Percentiles rank a stretch among this genome's conserved stretches.
Conservation (phyloP, 2,797 vertebrate genomes). For the Acropternis orthonyx region DNA sequence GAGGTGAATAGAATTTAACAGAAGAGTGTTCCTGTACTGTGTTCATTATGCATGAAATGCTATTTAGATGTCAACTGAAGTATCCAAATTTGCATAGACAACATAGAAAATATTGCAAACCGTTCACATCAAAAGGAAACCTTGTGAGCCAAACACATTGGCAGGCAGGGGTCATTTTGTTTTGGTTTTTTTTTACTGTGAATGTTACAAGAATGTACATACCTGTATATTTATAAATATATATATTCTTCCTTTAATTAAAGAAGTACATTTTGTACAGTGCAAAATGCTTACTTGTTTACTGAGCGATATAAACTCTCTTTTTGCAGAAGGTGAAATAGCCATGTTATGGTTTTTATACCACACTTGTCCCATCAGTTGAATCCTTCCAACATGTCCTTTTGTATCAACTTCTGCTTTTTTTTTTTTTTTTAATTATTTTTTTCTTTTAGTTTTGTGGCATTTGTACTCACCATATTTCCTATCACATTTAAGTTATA, state of each 20-base stretch:
- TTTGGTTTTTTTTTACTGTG: constrained; percentile 59
- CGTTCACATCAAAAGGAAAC: constrained; percentile 59
- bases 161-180: constrained; percentile 17
- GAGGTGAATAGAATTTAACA: constrained; percentile 37
- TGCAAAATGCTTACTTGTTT: constrained; percentile 57
- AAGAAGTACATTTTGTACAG: constrained; percentile 75
- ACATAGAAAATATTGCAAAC: constrained; percentile 42
- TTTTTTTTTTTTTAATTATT: neutral
- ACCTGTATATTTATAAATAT: constrained; percentile 81
- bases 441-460: constrained; percentile 69
- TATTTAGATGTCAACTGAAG: constrained; percentile 64
- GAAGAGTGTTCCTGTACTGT: constrained; percentile 48
- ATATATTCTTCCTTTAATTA: constrained; percentile 71
- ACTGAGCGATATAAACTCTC: constrained; percentile 10
- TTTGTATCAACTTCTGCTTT: constrained; percentile 64
- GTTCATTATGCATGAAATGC: constrained; percentile 57
- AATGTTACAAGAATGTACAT: constrained; percentile 71
- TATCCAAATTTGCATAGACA: constrained; percentile 60
- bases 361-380: constrained; percentile 61
- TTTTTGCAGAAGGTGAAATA: constrained; percentile 59
- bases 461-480: constrained; percentile 78
- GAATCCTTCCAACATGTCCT: constrained; percentile 46
- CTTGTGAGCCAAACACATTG: constrained; percentile 37
- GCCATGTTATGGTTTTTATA: constrained; percentile 47
- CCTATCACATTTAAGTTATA: constrained; percentile 86